Evolutionary conservation across 2,888 invertebrate genomes (phyloP).

Genomic region (Pseudanteris insignis): DNA sequence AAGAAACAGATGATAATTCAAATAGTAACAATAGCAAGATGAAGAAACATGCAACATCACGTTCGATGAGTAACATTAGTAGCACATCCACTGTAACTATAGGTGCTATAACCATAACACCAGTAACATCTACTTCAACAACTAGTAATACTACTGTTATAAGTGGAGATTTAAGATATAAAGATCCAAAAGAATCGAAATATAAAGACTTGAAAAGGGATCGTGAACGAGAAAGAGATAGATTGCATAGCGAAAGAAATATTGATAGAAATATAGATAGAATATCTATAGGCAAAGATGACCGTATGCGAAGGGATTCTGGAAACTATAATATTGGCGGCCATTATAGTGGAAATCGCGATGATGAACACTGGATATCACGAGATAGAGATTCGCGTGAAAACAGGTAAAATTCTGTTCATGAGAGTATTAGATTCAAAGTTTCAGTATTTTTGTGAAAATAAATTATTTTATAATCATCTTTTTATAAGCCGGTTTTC

Average conservation of each 20-base stretch:
- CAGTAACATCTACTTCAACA: conserved; percentile 54
- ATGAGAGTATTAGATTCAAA: too few species aligned
- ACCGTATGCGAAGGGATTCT: conserved; percentile 66
- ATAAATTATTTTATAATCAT: too few species aligned
- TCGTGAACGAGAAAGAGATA: conserved; percentile 54
- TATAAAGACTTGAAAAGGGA: conserved; percentile 59
- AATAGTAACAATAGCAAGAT: conserved; percentile 56
- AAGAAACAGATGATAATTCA: conserved; percentile 61
- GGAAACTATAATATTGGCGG: conserved; percentile 58
- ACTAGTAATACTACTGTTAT: conserved; percentile 52
- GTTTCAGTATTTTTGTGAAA: too few species aligned
- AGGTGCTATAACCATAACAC: conserved; percentile 61
- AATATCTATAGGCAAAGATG: conserved; percentile 64
- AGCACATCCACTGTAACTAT: conserved; percentile 57
- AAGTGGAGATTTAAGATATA: conserved; percentile 51
- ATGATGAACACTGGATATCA: conserved; percentile 62
- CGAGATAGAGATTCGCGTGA: conserved; percentile 62
- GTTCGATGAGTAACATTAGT: conserved; percentile 52
- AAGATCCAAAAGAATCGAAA: conserved; percentile 51
- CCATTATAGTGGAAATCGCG: conserved; percentile 61
- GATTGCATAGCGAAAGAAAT: conserved; percentile 51
- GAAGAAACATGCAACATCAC: conserved; percentile 58
- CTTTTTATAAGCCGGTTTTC: too few species aligned
- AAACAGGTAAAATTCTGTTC: conserved; percentile 54
- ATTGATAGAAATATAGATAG: conserved; percentile 61